Evolutionary conservation across 1,140 invertebrate species (phyloP).

Genomic region (Mycetomoellerius zeteki): DNA sequence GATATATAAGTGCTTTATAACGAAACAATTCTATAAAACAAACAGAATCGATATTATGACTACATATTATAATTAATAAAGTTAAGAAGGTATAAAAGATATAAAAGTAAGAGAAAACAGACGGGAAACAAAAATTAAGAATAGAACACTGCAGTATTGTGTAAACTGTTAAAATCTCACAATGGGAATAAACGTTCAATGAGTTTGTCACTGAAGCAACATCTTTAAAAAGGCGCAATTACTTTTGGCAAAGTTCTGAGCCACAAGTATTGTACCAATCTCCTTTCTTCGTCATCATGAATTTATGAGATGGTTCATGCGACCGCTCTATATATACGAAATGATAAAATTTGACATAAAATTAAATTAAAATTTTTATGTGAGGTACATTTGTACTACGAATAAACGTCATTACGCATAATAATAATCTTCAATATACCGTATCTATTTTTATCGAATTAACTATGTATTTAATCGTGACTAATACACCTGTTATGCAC

Average conservation of each 20-base stretch:
- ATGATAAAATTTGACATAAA: neutral
- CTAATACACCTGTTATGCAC: neutral
- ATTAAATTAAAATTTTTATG: neutral
- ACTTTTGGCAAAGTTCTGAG: conserved; percentile 9
- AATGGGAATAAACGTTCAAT: neutral
- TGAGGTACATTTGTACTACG: neutral
- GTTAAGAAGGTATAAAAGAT: neutral
- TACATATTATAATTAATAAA: neutral
- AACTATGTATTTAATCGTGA: conserved; percentile 36
- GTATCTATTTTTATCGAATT: conserved; percentile 26
- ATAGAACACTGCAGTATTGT: neutral
- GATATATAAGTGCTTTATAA: neutral
- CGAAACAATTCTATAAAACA: neutral
- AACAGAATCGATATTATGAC: neutral
- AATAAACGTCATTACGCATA: neutral
- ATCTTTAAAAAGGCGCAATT: conserved; percentile 31
- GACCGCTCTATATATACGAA: neutral
- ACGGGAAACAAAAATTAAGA: neutral
- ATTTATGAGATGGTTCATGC: conserved; percentile 14
- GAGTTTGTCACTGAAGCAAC: neutral
- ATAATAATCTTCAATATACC: neutral
- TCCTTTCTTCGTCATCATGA: conserved; percentile 10
- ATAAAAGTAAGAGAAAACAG: neutral
- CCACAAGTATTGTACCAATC: neutral
- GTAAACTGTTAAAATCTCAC: neutral